These are phyloP conservation scores for Proterorhinus semilunaris DNA, from an alignment of 2,113 vertebrate genomes.

Conservation along the genomic window DNA sequence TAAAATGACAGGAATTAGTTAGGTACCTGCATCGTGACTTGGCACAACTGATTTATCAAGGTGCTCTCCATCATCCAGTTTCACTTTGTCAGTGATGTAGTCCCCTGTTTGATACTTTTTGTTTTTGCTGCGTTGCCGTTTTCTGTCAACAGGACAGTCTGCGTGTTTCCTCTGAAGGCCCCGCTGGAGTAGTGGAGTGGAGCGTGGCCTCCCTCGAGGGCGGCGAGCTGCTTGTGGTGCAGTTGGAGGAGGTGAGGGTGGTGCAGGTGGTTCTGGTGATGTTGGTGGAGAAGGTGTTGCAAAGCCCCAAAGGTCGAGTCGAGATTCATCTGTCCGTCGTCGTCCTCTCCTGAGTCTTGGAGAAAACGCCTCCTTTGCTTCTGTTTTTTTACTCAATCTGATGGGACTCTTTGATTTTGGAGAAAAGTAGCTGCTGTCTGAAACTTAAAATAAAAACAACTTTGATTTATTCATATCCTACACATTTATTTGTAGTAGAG, in stretches of 20 bases:
- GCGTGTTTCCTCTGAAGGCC: constrained; percentile 51
- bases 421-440: constrained; percentile 55
- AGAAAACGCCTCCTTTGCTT: constrained; percentile 48
- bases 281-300: constrained; percentile 69
- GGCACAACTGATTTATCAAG: constrained; percentile 58
- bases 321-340: constrained; percentile 71
- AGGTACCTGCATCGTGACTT: constrained; percentile 71
- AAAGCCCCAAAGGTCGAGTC: constrained; percentile 75
- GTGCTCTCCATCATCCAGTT: constrained; percentile 68
- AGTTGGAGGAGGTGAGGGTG: constrained; percentile 38
- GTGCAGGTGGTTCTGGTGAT: constrained; percentile 47
- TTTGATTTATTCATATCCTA: constrained; percentile 18
- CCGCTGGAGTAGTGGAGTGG: constrained; percentile 64
- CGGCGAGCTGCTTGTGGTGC: constrained; percentile 58
- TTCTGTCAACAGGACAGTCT: constrained; percentile 79
- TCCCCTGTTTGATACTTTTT: constrained; percentile 94
- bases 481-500: too few species aligned
- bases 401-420: constrained; percentile 37
- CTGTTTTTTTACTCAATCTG: constrained; percentile 50
- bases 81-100: constrained; percentile 87
- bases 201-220: constrained; percentile 76
- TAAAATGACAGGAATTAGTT: constrained; percentile 7
- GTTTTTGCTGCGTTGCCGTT: constrained; percentile 88
- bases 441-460: constrained; percentile 33
- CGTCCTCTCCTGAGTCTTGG: constrained; percentile 73